Evolutionary conservation across 2,113 vertebrate genomes (phyloP), one percentile per base, ranked within the genome.

Genomic region (Amia ocellicauda): DNA sequence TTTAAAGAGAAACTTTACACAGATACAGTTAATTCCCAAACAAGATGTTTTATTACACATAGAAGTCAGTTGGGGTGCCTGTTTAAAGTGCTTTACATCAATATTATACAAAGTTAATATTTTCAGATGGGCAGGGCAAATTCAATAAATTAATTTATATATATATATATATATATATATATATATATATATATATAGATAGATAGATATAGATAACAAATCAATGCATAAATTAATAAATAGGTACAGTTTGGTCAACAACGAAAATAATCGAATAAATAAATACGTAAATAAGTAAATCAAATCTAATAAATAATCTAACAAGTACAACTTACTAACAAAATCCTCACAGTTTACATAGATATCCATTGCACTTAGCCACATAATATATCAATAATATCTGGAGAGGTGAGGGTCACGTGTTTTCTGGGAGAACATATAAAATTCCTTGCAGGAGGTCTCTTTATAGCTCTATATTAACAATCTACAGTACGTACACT

Each of bases 301-400:
- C 66, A 67, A 79, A 85, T 83, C 76, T 74, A 82, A 70, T 73
- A 83, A 77, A 76, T 79, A 80, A 86, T 82, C 68, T 81, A 83
- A 86, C 82, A 81, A 83, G 78, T 83, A 81, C 86, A 68, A 80
- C 86, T 57, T 67, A 75, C 86, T 87, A 74, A 88, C 80, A 89
- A 87, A 85, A 83, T 29, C 65, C 69, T 87, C 91, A 93, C 91
- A 91, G 86, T 84, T 78, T 80, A 91, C 90, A 89, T 74, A 74
- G 74, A 78, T 72, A 86, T 84, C 88, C 90, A 96, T 95, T 97
- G 94, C 95, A 97, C 94, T 85, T 95, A 67, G 90, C 94, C 93
- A 93, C 92, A 71, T 88, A 77, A 85, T 72, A 87, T 76, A 83
- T 78, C 80, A 76, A 81, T 83, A 60, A 75, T 74, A 78, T 84